A percentile compares a stretch with the other conserved stretches of the same genome.
Conservation (phyloP, 2,113 vertebrate genomes). For the Platysteira castanea region DNA sequence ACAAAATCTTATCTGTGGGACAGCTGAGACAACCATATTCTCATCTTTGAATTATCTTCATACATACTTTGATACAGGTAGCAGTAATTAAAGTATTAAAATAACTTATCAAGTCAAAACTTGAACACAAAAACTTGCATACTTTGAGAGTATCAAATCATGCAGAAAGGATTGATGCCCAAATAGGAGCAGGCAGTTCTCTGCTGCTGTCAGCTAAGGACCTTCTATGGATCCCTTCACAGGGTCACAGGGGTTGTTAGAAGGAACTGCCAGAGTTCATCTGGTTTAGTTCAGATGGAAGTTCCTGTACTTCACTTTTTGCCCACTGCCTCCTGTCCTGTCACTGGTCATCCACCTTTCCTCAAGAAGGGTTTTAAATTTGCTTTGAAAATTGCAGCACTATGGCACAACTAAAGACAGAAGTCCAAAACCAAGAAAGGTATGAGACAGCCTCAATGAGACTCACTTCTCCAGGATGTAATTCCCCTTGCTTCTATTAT, state of each 20-base stretch:
- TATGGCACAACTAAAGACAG: background rate
- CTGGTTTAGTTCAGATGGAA: background rate
- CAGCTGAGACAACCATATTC: background rate
- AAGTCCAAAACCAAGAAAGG: background rate
- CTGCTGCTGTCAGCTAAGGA: background rate
- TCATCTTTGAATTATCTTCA: background rate
- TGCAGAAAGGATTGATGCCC: accelerated
- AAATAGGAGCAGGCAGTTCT: background rate
- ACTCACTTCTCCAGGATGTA: background rate
- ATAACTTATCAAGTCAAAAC: background rate
- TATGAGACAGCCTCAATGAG: background rate
- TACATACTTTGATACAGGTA: background rate
- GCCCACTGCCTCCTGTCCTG: background rate
- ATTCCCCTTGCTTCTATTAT: background rate
- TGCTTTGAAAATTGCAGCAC: background rate
- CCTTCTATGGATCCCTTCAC: background rate
- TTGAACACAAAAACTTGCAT: background rate
- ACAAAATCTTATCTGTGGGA: background rate
- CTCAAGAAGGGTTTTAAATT: background rate
- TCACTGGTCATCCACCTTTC: background rate
- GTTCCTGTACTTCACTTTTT: background rate
- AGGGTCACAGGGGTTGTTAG: background rate
- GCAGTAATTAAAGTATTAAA: background rate
- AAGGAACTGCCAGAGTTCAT: background rate
- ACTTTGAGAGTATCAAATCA: background rate